A percentile compares a stretch with the other conserved stretches of the same genome.
Evolutionary conservation across 1,140 invertebrate species (phyloP).

Genomic region (Ridgeia piscesae): DNA sequence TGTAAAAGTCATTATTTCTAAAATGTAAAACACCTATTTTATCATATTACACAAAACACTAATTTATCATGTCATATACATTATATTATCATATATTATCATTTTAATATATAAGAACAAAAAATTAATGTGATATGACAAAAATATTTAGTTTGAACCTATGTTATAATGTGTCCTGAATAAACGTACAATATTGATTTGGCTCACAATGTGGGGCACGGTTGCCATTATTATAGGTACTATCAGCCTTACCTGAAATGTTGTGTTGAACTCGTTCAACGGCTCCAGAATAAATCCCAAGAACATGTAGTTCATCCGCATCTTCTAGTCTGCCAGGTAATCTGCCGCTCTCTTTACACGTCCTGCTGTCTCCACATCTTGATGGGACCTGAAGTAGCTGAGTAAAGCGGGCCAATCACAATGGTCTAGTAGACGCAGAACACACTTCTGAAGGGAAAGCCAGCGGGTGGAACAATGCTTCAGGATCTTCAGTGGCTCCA

Average conservation of each 20-base stretch:
- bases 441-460: constrained; percentile 30
- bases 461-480: constrained; percentile 35
- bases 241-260: neutral
- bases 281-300: neutral
- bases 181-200: neutral
- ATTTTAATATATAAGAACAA: too few species aligned
- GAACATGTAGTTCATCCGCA: neutral
- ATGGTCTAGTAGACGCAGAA: constrained; percentile 27
- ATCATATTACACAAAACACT: too few species aligned
- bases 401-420: constrained; percentile 27
- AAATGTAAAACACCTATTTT: too few species aligned
- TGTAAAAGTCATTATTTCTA: too few species aligned
- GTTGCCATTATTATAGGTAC: too few species aligned
- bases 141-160: too few species aligned
- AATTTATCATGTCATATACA: too few species aligned
- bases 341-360: constrained; percentile 8
- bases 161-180: neutral
- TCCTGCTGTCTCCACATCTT: constrained; percentile 41
- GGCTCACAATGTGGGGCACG: too few species aligned
- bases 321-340: neutral
- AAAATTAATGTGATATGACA: too few species aligned
- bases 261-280: neutral
- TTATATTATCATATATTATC: too few species aligned
- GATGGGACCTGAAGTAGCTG: constrained; percentile 35
- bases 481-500: constrained; percentile 28